These are phyloP conservation scores for Myanophis thanlyinensis DNA, from an alignment of 2,113 vertebrate species.

Conservation along the genomic window DNA sequence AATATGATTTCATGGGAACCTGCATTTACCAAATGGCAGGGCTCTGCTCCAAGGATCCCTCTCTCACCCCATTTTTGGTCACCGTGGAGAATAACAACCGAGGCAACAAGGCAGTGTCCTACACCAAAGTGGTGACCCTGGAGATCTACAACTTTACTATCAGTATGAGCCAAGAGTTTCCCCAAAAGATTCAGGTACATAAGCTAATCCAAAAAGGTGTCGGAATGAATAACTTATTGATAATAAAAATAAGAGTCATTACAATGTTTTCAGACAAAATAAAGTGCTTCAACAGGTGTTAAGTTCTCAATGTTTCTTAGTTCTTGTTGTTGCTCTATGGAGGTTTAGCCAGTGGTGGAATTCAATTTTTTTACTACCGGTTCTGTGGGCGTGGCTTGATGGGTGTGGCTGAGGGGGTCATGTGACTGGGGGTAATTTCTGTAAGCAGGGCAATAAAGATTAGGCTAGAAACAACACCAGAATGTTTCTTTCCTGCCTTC, in stretches of 20 bases:
- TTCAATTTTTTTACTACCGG: too few species aligned
- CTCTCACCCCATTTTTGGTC: conserved; percentile 53
- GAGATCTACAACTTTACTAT: conserved; percentile 47
- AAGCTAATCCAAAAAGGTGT: too few species aligned
- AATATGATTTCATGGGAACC: conserved; percentile 62
- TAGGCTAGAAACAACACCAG: too few species aligned
- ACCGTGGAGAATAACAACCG: conserved; percentile 59
- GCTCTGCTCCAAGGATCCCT: conserved; percentile 30
- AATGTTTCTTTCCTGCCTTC: too few species aligned
- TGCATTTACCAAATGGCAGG: conserved; percentile 60
- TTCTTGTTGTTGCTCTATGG: background rate
- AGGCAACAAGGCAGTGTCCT: conserved; percentile 33
- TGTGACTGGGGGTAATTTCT: too few species aligned
- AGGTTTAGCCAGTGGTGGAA: too few species aligned
- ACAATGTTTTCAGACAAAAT: background rate
- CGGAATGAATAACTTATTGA: background rate
- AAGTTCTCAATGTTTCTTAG: background rate
- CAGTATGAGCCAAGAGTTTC: conserved; percentile 12
- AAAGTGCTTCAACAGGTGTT: background rate
- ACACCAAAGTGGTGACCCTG: conserved; percentile 62
- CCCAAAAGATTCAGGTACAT: background rate
- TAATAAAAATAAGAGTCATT: background rate
- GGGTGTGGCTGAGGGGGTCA: too few species aligned
- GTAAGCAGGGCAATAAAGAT: too few species aligned
- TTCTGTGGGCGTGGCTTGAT: too few species aligned